phyloP scores from a whole-genome alignment of 2,113 vertebrate genomes.

The Lepus timidus region DNA sequence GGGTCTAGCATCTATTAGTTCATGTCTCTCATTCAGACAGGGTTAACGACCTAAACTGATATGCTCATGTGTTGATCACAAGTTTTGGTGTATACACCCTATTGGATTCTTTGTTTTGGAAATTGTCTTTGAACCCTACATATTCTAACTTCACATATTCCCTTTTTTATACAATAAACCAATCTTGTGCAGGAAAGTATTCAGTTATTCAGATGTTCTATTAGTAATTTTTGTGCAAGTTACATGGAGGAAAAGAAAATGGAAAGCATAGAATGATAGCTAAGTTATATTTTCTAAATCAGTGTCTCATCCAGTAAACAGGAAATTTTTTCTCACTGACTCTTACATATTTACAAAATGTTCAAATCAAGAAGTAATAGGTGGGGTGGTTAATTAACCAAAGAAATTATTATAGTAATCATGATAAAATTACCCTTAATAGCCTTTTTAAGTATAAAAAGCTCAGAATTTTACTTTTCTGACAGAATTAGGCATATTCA shows the following conservation, averaged over 20 bases:
- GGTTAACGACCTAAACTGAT: not conserved
- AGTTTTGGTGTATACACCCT: not conserved
- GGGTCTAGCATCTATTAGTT: not conserved
- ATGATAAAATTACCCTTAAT: slow-evolving; percentile 19
- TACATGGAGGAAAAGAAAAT: not conserved
- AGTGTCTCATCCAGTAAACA: not conserved
- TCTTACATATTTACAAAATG: not conserved
- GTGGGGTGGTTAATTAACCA: not conserved
- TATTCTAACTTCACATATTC: not conserved
- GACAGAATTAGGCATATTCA: not conserved
- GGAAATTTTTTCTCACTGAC: not conserved
- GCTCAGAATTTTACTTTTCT: slow-evolving; percentile 2
- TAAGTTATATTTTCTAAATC: slow-evolving; percentile 34
- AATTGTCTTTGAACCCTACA: not conserved
- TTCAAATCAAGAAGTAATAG: not conserved
- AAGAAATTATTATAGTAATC: not conserved
- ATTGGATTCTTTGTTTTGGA: not conserved
- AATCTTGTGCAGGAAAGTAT: not conserved
- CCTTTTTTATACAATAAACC: not conserved
- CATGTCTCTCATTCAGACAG: not conserved
- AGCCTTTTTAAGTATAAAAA: slow-evolving; percentile 11
- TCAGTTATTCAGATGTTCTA: not conserved
- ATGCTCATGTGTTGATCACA: not conserved
- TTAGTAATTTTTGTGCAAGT: not conserved
- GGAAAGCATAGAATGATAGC: not conserved